Percentiles rank a stretch among this genome's conserved stretches.
These are phyloP conservation scores for human (Homo sapiens) DNA, from an alignment of 2,113 vertebrate genomes.

Conservation along the genomic window DNA sequence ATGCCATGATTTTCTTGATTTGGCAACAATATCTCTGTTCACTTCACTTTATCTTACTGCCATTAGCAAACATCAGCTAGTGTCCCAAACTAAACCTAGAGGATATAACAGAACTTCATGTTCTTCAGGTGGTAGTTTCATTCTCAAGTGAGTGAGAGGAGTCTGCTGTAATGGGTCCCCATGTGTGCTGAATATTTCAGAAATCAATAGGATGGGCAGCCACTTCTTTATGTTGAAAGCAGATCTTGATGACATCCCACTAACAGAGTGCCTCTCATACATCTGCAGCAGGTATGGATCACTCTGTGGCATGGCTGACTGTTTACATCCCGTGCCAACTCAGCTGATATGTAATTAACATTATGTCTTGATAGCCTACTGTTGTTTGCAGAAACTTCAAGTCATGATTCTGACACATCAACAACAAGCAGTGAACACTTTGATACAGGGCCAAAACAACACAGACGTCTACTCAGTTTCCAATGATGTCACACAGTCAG, in stretches of 20 bases:
- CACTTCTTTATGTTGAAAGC: neutral
- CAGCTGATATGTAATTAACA: conserved; percentile 78
- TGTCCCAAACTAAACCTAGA: neutral
- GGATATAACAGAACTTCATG: neutral
- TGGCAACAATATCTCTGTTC: conserved; percentile 21
- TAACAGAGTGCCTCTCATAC: neutral
- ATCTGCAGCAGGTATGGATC: neutral
- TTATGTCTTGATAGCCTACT: conserved; percentile 71
- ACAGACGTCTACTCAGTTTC: conserved; percentile 43
- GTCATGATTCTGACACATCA: conserved; percentile 64
- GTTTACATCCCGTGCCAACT: conserved; percentile 66
- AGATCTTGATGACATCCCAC: neutral
- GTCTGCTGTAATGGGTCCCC: neutral
- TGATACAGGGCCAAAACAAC: conserved; percentile 66
- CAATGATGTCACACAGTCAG: neutral
- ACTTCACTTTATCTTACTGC: conserved; percentile 49
- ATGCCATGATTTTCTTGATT: neutral
- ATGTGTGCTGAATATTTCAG: neutral
- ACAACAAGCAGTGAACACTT: conserved; percentile 61
- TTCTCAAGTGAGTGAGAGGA: neutral
- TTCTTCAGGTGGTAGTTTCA: neutral
- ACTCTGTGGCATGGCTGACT: conserved; percentile 54
- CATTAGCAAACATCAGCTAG: neutral
- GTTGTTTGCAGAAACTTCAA: conserved; percentile 74
- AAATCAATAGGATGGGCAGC: neutral